Conservation (phyloP, 2,113 vertebrate genomes). For the Scophthalmus maximus region DNA sequence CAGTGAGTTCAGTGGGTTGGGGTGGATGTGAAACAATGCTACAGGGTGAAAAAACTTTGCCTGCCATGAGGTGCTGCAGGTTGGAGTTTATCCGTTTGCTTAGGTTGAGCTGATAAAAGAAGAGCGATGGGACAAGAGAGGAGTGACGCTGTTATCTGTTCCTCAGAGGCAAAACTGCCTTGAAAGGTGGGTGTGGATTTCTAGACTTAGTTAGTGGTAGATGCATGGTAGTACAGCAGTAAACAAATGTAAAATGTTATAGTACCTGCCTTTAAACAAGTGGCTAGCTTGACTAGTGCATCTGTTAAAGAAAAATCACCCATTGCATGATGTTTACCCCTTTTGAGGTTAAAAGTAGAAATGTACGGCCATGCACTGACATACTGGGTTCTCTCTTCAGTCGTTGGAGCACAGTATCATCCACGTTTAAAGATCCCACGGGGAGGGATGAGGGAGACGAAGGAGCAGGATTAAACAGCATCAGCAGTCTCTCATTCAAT, state of each 20-base stretch:
- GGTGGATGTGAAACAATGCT: constrained; percentile 35
- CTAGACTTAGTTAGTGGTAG: too few relatives aligned
- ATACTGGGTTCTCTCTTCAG: constrained; percentile 19
- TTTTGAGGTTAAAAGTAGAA: constrained; percentile 30
- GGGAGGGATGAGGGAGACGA: constrained; percentile 10
- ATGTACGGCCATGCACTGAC: not conserved
- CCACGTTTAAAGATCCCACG: constrained; percentile 6
- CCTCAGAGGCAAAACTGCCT: not conserved
- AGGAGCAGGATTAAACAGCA: constrained; percentile 9
- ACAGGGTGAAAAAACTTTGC: constrained; percentile 47
- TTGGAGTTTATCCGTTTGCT: not conserved
- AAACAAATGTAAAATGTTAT: constrained; percentile 15
- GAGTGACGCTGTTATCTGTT: not conserved
- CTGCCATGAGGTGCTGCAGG: not conserved
- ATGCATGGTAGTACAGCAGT: constrained; percentile 25
- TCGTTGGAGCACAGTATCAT: not conserved
- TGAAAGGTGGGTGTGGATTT: too few relatives aligned
- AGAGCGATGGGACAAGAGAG: not conserved
- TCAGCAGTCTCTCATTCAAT: constrained; percentile 6
- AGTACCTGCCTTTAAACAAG: constrained; percentile 24
- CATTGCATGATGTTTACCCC: not conserved
- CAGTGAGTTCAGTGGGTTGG: constrained; percentile 6
- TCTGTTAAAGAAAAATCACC: not conserved
- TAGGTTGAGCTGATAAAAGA: not conserved
- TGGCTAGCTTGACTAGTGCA: not conserved